These are phyloP conservation scores for Columba janthina DNA, from an alignment of 2,113 vertebrate species.

Conservation along the genomic window DNA sequence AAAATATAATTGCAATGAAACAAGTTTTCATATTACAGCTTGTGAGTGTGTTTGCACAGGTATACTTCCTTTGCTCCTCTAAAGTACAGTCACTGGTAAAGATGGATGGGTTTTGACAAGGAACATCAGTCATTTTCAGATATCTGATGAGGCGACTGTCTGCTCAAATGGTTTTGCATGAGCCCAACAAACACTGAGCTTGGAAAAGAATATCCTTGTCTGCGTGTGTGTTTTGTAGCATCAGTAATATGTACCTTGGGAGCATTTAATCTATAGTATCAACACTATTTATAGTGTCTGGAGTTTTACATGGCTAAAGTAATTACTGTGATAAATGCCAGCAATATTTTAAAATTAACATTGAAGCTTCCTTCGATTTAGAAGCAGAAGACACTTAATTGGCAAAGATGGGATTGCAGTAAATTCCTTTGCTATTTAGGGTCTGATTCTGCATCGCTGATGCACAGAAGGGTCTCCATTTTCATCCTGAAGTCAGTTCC, in stretches of 20 bases:
- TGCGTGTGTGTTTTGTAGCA: neutral
- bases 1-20: neutral
- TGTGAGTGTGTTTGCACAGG: neutral
- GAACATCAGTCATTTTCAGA: slow-evolving; percentile 20
- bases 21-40: neutral
- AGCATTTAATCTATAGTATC: slow-evolving; percentile 55
- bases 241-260: slow-evolving; percentile 23
- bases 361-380: slow-evolving; percentile 36
- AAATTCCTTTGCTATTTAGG: neutral
- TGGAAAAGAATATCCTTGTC: slow-evolving; percentile 20
- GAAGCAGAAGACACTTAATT: slow-evolving; percentile 38
- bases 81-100: neutral
- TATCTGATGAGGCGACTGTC: neutral
- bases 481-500: neutral
- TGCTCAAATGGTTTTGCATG: neutral
- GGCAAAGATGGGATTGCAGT: slow-evolving; percentile 23
- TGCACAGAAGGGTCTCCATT: neutral
- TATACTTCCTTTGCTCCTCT: neutral
- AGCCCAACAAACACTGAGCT: slow-evolving; percentile 19
- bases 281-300: slow-evolving; percentile 44
- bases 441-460: neutral
- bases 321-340: slow-evolving; percentile 65
- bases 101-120: slow-evolving; percentile 13
- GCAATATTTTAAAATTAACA: slow-evolving; percentile 64
- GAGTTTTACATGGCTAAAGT: slow-evolving; percentile 54